A percentile compares a stretch with the other conserved stretches of the same genome.
Conservation (phyloP, 1,140 invertebrate genomes). For the Temnothorax curvispinosus region DNA sequence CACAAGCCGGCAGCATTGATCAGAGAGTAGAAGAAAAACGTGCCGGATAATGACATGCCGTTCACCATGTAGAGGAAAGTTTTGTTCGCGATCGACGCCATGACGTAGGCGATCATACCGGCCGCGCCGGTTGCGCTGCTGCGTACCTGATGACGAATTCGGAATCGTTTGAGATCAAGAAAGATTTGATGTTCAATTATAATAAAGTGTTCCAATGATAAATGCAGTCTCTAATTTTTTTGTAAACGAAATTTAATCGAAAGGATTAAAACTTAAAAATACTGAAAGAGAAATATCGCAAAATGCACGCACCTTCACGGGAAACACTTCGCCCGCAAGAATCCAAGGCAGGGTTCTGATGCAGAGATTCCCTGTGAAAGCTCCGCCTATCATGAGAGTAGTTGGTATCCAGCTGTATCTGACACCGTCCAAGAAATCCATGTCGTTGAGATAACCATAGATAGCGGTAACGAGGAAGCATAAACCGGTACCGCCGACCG, state of each 20-base stretch:
- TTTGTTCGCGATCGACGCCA: conserved; percentile 91
- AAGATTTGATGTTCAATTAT: not conserved
- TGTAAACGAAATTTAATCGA: too few relatives aligned
- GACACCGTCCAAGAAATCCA: conserved; percentile 69
- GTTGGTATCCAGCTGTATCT: conserved; percentile 89
- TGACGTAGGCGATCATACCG: conserved; percentile 90
- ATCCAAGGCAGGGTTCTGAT: conserved; percentile 92
- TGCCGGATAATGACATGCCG: conserved; percentile 88
- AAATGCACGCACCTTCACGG: conserved; percentile 71
- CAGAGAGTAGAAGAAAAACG: conserved; percentile 89
- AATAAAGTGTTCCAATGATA: not conserved
- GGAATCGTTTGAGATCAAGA: not conserved
- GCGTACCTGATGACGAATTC: conserved; percentile 85
- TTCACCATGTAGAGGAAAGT: conserved; percentile 89
- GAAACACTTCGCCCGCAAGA: conserved; percentile 90
- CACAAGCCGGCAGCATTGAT: conserved; percentile 89
- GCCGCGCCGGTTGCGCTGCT: conserved; percentile 89
- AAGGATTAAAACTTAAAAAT: too few relatives aligned
- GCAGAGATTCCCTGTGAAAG: conserved; percentile 89
- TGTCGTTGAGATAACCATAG: conserved; percentile 85
- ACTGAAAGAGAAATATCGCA: conserved; percentile 5
- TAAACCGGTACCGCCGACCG: conserved; percentile 87
- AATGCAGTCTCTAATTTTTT: not conserved
- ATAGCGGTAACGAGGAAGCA: conserved; percentile 88
- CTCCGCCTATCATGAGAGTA: conserved; percentile 88